Percentiles rank a stretch among this genome's conserved stretches.
These are phyloP conservation scores for Oligia fasciuncula DNA, from an alignment of 2,888 invertebrate species.

Conservation along the genomic window DNA sequence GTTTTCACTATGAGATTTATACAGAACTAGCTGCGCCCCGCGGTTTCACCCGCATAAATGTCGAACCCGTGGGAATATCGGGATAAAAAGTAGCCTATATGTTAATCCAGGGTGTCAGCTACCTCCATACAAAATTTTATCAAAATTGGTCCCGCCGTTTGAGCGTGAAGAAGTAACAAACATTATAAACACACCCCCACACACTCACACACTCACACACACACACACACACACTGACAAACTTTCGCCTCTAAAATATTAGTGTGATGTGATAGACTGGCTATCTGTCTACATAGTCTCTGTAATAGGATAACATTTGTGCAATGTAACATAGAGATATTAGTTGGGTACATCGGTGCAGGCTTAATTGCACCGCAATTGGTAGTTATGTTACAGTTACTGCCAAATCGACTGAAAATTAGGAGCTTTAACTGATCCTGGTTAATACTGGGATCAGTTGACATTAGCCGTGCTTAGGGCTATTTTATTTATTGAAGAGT, in stretches of 20 bases:
- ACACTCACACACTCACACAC: too few relatives aligned
- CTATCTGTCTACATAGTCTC: not conserved
- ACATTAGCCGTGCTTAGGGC: not conserved
- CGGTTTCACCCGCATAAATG: too few relatives aligned
- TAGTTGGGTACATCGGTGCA: not conserved
- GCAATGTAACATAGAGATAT: conserved; percentile 9
- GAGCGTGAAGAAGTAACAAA: too few relatives aligned
- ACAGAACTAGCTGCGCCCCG: not conserved
- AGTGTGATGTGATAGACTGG: too few relatives aligned
- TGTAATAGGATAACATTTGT: conserved; percentile 13
- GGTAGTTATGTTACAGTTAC: conserved; percentile 22
- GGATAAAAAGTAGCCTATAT: too few relatives aligned
- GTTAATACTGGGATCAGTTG: conserved; percentile 15
- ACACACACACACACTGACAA: too few relatives aligned
- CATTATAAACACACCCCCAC: too few relatives aligned
- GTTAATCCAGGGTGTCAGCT: too few relatives aligned
- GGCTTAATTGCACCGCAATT: conserved; percentile 32
- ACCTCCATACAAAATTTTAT: too few relatives aligned
- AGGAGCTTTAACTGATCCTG: conserved; percentile 13
- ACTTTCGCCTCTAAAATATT: too few relatives aligned
- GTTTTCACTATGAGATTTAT: not conserved
- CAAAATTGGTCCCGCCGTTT: too few relatives aligned
- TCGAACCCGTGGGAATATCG: too few relatives aligned
- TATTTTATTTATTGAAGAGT: conserved; percentile 7
- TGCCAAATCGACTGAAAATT: conserved; percentile 37